phyloP scores from a whole-genome alignment of 2,888 invertebrate species.

The Drosophila percnosoma region DNA sequence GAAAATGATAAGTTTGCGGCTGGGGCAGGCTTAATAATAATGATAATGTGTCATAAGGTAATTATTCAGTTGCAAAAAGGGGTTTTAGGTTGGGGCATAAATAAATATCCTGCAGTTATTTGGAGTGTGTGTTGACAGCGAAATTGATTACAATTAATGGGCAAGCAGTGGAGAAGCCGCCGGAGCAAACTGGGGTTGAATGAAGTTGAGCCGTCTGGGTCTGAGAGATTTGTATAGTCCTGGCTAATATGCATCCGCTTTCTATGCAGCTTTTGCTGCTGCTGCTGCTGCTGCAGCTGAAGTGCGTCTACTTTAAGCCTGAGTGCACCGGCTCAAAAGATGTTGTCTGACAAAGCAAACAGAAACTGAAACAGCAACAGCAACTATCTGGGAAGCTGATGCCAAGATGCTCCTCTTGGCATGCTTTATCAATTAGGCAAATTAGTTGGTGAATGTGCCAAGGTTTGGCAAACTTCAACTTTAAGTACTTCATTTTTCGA shows the following conservation, averaged over 20 bases:
- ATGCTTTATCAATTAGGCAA: conserved; percentile 75
- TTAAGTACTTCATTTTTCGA: conserved; percentile 23
- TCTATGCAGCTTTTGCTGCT: conserved; percentile 9
- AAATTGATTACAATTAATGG: conserved; percentile 80
- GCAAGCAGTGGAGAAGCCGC: not conserved
- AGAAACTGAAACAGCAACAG: conserved; percentile 32
- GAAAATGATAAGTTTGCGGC: conserved; percentile 70
- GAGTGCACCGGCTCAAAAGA: conserved; percentile 68
- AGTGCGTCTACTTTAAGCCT: conserved; percentile 64
- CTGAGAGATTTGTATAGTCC: conserved; percentile 31
- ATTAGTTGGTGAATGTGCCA: conserved; percentile 62
- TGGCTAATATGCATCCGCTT: conserved; percentile 27
- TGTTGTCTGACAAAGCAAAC: conserved; percentile 63
- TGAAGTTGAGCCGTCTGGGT: conserved; percentile 12
- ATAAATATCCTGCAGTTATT: conserved; percentile 78
- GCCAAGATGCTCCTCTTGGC: conserved; percentile 58
- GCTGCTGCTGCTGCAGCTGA: conserved; percentile 32
- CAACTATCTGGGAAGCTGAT: conserved; percentile 15
- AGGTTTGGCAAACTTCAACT: conserved; percentile 30
- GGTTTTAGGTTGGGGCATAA: conserved; percentile 56
- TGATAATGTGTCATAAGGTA: conserved; percentile 81
- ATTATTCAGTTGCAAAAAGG: conserved; percentile 77
- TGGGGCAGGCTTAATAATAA: conserved; percentile 66
- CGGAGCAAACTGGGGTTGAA: conserved; percentile 16
- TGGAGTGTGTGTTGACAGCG: conserved; percentile 77